Evolutionary conservation across 2,797 vertebrate genomes (phyloP).

Genomic region (Pipistrellus nathusii): DNA sequence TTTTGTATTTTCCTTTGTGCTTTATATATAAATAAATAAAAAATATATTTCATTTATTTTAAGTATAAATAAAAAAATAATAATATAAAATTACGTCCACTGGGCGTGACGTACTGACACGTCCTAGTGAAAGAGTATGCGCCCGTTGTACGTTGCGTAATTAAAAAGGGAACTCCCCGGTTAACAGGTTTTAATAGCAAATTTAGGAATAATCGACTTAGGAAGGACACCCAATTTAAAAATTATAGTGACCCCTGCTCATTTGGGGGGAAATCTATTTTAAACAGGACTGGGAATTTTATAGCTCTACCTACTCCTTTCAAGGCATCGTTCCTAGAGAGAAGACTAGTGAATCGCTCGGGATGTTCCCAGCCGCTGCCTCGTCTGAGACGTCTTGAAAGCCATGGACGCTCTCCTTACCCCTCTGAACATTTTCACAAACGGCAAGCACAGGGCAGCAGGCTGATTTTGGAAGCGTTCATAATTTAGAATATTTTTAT

Average conservation of each 20-base stretch:
- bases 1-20: too few species aligned
- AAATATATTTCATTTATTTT: too few species aligned
- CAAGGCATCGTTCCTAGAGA: background rate
- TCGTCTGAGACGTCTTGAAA: conserved; percentile 14
- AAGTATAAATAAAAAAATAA: too few species aligned
- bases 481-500: conserved; percentile 12
- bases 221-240: background rate
- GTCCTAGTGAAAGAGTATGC: too few species aligned
- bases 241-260: background rate
- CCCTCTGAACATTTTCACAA: background rate
- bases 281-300: conserved; percentile 4
- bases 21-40: too few species aligned
- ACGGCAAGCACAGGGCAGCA: background rate
- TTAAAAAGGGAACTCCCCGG: too few species aligned
- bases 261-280: background rate
- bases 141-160: too few species aligned
- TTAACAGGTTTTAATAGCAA: background rate
- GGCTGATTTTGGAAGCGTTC: background rate
- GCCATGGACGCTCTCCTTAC: background rate
- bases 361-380: background rate
- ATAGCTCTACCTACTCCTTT: background rate
- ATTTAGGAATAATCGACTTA: background rate
- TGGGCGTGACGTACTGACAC: too few species aligned
- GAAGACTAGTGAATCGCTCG: background rate
- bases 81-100: too few species aligned